Conservation (phyloP, 2,797 vertebrate species). For the Halcyon leucocephala region DNA sequence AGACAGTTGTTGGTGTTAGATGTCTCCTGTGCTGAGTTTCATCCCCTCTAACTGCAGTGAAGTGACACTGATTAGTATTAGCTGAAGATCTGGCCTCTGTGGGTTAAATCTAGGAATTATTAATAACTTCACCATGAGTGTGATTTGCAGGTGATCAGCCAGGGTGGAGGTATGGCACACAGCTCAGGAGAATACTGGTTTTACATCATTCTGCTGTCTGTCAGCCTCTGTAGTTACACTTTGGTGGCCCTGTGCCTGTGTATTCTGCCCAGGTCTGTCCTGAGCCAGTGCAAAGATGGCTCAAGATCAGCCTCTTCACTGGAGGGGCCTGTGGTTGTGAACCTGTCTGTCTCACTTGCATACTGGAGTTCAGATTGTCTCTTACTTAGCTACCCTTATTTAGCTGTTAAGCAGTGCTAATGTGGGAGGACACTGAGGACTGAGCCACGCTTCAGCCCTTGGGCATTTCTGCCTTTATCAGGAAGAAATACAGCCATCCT, state of each 20-base stretch:
- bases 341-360: rapidly evolving
- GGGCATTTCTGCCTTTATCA: not conserved
- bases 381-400: not conserved
- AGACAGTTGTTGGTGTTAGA: not conserved
- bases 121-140: no score
- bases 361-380: not conserved
- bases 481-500: not conserved
- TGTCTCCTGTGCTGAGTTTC: not conserved
- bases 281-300: not conserved
- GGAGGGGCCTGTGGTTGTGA: rapidly evolving
- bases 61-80: rapidly evolving
- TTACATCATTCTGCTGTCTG: rapidly evolving
- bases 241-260: not conserved
- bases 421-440: not conserved
- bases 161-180: not conserved
- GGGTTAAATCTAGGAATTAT: not conserved
- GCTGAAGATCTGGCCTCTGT: not conserved
- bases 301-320: not conserved
- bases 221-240: not conserved
- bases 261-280: not conserved
- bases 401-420: not conserved
- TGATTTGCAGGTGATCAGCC: not conserved
- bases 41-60: not conserved
- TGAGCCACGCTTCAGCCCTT: not conserved
- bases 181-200: not conserved